phyloP scores from a whole-genome alignment of 1,140 invertebrate species.

The Popillia japonica region DNA sequence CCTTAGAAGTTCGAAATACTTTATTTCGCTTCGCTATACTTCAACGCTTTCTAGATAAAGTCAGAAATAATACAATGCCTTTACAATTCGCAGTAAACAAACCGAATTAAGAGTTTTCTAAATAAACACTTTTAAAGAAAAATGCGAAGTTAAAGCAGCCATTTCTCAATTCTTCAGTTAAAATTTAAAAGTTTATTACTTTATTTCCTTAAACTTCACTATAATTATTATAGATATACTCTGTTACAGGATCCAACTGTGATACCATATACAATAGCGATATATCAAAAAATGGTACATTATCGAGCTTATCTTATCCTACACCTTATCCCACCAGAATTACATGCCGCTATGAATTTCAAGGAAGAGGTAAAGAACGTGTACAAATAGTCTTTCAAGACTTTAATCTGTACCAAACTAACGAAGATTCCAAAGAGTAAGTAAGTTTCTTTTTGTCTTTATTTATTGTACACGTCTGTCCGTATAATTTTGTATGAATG shows the following conservation, averaged over 20 bases:
- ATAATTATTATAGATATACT: not conserved
- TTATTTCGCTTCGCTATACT: not conserved
- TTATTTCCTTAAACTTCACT: no score
- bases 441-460: constrained; percentile 50
- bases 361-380: constrained; percentile 81
- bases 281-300: constrained; percentile 78
- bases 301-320: constrained; percentile 81
- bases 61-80: not conserved
- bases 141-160: not conserved
- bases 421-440: constrained; percentile 71
- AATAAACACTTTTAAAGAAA: not conserved
- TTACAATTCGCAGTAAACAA: not conserved
- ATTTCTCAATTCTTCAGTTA: not conserved
- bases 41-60: not conserved
- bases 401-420: constrained; percentile 70
- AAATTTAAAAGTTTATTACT: not conserved
- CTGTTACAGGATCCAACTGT: constrained; percentile 73
- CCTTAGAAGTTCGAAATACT: constrained; percentile 13
- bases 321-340: constrained; percentile 76
- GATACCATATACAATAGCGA: constrained; percentile 81
- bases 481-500: no score
- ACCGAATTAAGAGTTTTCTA: not conserved
- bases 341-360: constrained; percentile 85
- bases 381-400: constrained; percentile 81
- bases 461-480: no score